These are phyloP conservation scores for Ptilorrhoa leucosticta DNA, from an alignment of 2,113 vertebrate genomes.

Conservation along the genomic window DNA sequence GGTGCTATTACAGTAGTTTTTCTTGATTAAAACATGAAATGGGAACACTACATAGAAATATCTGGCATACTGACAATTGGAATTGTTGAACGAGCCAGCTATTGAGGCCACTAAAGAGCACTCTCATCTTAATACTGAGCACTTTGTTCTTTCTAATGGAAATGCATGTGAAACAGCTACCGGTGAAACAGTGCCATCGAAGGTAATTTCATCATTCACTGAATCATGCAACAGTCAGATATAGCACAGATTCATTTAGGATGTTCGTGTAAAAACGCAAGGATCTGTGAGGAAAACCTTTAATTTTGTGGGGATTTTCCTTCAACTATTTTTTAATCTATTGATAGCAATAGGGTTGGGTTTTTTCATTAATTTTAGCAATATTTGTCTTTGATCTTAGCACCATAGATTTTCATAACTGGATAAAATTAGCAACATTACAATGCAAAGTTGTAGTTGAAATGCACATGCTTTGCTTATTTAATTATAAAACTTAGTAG, in stretches of 20 bases:
- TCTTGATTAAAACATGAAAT: constrained; percentile 61
- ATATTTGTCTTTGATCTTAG: neutral
- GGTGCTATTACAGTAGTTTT: constrained; percentile 41
- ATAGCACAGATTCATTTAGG: neutral
- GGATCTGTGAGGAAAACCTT: neutral
- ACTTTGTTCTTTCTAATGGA: constrained; percentile 25
- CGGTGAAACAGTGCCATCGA: neutral
- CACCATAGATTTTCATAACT: neutral
- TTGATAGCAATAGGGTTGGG: neutral
- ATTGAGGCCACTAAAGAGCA: constrained; percentile 15
- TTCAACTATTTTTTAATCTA: neutral
- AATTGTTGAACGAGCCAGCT: constrained; percentile 42
- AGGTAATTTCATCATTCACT: neutral
- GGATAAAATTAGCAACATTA: neutral
- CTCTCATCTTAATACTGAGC: constrained; percentile 14
- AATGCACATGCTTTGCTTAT: neutral
- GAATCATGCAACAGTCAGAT: neutral
- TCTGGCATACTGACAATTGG: constrained; percentile 51
- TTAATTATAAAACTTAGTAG: neutral
- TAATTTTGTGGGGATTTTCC: neutral
- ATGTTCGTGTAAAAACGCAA: neutral
- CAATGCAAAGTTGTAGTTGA: neutral
- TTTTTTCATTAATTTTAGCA: neutral
- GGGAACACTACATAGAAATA: constrained; percentile 27
- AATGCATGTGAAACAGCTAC: neutral